Evolutionary conservation across 2,797 vertebrate genomes (phyloP).

Genomic region (Lophotriccus pileatus): DNA sequence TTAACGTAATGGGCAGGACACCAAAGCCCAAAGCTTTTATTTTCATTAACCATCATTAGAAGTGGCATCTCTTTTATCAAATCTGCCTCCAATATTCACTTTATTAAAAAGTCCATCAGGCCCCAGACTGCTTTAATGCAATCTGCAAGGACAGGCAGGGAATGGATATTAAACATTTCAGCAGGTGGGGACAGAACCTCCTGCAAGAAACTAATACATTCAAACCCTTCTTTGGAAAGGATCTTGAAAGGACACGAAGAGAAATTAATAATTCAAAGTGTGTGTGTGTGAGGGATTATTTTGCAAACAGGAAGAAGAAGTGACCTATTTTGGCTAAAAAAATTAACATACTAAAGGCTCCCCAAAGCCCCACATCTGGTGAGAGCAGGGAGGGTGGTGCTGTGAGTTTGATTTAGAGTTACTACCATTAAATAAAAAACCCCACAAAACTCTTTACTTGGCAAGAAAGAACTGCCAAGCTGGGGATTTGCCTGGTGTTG

Average conservation of each 20-base stretch:
- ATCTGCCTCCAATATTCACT: constrained; percentile 11
- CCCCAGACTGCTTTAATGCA: constrained; percentile 28
- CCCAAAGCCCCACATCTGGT: background rate
- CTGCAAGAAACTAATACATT: background rate
- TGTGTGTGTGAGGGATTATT: background rate
- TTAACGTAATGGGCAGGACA: constrained; percentile 40
- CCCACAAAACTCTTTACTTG: background rate
- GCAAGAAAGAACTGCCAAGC: background rate
- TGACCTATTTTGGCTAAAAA: background rate
- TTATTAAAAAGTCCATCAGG: constrained; percentile 45
- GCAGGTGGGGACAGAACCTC: background rate
- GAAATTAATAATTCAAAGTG: background rate
- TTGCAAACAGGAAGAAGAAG: background rate
- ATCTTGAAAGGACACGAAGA: background rate
- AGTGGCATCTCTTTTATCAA: constrained; percentile 59
- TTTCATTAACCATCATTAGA: constrained; percentile 62
- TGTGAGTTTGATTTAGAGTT: background rate
- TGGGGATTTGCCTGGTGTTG: background rate
- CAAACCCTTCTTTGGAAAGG: background rate
- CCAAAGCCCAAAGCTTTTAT: constrained; percentile 59
- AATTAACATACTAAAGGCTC: background rate
- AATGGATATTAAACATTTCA: background rate
- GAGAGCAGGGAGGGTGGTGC: background rate
- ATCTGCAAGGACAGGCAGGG: constrained; percentile 17
- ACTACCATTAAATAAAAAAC: background rate